A percentile compares a stretch with the other conserved stretches of the same genome.
These are phyloP conservation scores for Corythoichthys intestinalis DNA, from an alignment of 2,113 vertebrate species.

Conservation along the genomic window DNA sequence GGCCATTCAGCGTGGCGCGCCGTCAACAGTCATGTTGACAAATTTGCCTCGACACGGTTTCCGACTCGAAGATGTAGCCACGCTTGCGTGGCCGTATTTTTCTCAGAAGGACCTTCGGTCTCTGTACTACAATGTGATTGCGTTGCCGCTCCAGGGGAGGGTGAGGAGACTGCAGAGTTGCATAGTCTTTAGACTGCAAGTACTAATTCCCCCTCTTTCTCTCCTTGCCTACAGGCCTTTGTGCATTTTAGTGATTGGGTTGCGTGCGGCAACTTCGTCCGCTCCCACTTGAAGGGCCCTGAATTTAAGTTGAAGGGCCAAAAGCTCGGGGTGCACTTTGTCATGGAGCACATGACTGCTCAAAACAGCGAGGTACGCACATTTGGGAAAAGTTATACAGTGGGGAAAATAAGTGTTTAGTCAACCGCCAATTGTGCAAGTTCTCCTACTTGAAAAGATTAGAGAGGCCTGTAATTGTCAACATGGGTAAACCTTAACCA, in stretches of 20 bases:
- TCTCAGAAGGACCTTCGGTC: neutral
- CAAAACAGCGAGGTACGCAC: slow-evolving; percentile 16
- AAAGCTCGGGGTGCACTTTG: neutral
- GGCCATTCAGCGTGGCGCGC: neutral
- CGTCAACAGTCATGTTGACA: slow-evolving; percentile 36
- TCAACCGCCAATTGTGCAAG: too few relatives aligned
- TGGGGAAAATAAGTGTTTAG: too few relatives aligned
- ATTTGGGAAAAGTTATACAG: neutral
- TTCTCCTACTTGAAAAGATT: too few relatives aligned
- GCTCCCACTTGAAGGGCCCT: neutral
- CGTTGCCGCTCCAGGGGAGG: slow-evolving; percentile 42
- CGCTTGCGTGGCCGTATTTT: slow-evolving; percentile 22
- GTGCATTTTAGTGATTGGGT: slow-evolving; percentile 13
- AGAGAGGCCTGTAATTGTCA: too few relatives aligned
- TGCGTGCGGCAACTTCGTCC: neutral
- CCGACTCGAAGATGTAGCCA: slow-evolving; percentile 13
- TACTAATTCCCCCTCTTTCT: neutral
- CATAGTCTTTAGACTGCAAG: neutral
- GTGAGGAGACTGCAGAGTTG: slow-evolving; percentile 17
- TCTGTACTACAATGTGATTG: slow-evolving; percentile 18
- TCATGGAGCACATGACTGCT: neutral
- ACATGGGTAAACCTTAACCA: too few relatives aligned
- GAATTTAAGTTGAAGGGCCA: too few relatives aligned
- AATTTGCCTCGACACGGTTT: slow-evolving; percentile 27
- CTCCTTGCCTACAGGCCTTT: slow-evolving; percentile 26